Base-by-base conservation (phyloP, 1,140 invertebrate species). In the Leptinotarsa defecta region DNA sequence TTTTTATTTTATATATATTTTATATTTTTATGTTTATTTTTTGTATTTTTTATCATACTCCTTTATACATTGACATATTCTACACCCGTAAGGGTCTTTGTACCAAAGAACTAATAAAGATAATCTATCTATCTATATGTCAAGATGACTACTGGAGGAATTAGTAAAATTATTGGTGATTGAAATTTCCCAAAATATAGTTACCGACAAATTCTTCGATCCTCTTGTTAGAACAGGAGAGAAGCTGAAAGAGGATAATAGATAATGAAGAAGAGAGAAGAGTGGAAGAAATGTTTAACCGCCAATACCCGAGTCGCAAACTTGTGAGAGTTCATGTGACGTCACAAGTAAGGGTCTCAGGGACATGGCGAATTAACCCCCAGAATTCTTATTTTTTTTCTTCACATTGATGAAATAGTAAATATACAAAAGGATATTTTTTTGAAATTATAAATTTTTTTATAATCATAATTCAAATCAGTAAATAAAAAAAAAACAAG, bases 311-410 rank as follows among this genome's bases (percentile, higher is more conserved):
- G 90, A 91, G 90, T 90, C 88, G 87, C 90, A 90, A 91, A 88
- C 89, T 90, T 91, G 90, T 90, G 90, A 91, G 89, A 89, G 87
- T 79, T 88, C 87, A 86, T 85, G 85, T 86, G 86, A 89, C 89
- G 87, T 91, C 90, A 91, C 90, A 91, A 91, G 90, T 90, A 91
- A 91, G 90, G 90, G 90, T 91, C 91, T 92, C 91, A 92, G 90
- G 91, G 91, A 91, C 90, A 87, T 89, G 91, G 90, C 82, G 83
- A 86, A 84, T 85, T 84, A 83, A 84, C 84, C 77, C 81, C 43
- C 34, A 73, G 24, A 73, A 63, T 73, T 73, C 71, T 63, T 73
- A 73, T 73, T 48, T 73, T 70, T 73, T 73, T 73, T 61, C 64
- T 81, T 83, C 82, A 84, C 74, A 75, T 76, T 75, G 78, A 57